These are phyloP conservation scores for Halisarca cf. caerulea DNA, from an alignment of 37 sponge, comb jelly and placozoan genomes.

Conservation along the genomic window DNA sequence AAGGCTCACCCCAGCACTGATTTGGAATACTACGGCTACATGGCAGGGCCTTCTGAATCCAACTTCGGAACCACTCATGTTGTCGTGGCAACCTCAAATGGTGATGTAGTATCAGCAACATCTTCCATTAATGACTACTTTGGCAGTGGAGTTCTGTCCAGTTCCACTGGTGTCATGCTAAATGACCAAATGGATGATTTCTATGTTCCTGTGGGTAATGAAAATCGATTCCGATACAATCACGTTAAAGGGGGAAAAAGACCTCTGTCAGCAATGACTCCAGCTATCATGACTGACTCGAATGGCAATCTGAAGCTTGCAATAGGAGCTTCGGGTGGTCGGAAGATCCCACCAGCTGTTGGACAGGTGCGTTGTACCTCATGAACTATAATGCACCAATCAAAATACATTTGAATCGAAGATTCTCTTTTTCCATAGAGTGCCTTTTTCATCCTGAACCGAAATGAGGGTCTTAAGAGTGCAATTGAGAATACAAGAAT, in stretches of 20 bases:
- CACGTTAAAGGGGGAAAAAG: not conserved
- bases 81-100: not conserved
- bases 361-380: slow-evolving; percentile 2
- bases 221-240: not conserved
- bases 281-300: not conserved
- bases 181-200: slow-evolving; percentile 10
- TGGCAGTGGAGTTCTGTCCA: slow-evolving; percentile 5
- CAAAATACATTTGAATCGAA: no score
- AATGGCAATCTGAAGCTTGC: not conserved
- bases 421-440: no score
- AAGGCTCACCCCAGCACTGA: not conserved
- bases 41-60: not conserved
- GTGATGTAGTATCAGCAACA: not conserved
- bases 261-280: not conserved
- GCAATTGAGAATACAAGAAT: no score
- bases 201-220: not conserved
- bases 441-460: no score
- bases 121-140: slow-evolving; percentile 7
- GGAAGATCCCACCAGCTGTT: slow-evolving; percentile 14
- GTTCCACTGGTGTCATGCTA: not conserved
- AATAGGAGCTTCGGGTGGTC: slow-evolving; percentile 3
- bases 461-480: no score
- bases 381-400: no score
- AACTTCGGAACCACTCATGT: not conserved
- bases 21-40: not conserved